phyloP scores from a whole-genome alignment of 23 tunicate species.

The Diplosoma virens region DNA sequence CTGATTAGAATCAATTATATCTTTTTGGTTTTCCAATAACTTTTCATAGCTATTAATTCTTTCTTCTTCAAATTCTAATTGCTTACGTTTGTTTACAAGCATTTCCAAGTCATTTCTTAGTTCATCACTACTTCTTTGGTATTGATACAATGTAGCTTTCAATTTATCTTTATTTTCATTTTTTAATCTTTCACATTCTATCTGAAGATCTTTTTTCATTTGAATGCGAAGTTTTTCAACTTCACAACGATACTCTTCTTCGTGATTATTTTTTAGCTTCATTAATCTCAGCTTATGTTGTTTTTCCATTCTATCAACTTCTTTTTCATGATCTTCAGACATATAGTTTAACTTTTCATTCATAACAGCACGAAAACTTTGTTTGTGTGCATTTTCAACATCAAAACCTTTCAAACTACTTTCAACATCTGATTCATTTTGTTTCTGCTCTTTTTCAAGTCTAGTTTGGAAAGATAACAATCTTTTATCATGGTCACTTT shows the following conservation, averaged over 20 bases:
- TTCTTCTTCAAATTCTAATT: slow-evolving; percentile 40
- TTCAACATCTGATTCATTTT: slow-evolving; percentile 7
- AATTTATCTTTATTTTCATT: slow-evolving; percentile 46
- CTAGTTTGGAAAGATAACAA: slow-evolving; percentile 9
- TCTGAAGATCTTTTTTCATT: slow-evolving; percentile 52
- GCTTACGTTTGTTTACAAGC: slow-evolving; percentile 40
- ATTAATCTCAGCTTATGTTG: slow-evolving; percentile 38
- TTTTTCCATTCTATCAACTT: slow-evolving; percentile 26
- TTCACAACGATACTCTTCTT: slow-evolving; percentile 43
- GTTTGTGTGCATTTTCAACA: slow-evolving; percentile 27
- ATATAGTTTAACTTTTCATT: slow-evolving; percentile 42
- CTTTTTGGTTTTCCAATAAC: neutral
- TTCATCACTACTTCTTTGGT: slow-evolving; percentile 40
- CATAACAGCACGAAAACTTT: slow-evolving; percentile 20
- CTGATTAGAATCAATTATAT: neutral
- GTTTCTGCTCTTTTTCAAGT: slow-evolving; percentile 42
- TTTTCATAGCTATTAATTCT: slow-evolving; percentile 21
- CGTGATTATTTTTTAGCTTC: slow-evolving; percentile 33
- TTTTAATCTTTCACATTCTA: slow-evolving; percentile 38
- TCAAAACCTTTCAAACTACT: neutral
- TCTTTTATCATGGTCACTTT: slow-evolving; percentile 24
- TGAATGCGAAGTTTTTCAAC: slow-evolving; percentile 34
- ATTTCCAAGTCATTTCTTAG: slow-evolving; percentile 58
- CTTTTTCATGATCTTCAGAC: slow-evolving; percentile 59
- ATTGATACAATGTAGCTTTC: slow-evolving; percentile 20